Evolutionary conservation across 2,888 invertebrate genomes (phyloP).

Genomic region (Ligdia adustata): DNA sequence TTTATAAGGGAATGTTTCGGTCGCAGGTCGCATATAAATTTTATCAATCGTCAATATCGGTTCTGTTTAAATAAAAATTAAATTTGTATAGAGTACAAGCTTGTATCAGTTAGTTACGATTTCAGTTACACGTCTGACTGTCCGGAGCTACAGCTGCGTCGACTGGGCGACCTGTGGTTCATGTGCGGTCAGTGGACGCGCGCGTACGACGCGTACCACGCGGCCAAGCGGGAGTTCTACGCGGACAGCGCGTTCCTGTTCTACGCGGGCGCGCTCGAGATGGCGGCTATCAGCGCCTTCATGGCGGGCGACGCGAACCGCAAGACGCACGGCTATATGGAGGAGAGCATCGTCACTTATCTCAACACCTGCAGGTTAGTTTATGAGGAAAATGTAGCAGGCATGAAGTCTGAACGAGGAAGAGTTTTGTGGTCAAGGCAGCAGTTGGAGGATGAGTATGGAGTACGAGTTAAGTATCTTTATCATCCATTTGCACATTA

Average conservation of each 20-base stretch:
- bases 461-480: too few relatives aligned
- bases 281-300: conserved; percentile 96
- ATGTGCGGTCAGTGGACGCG: conserved; percentile 97
- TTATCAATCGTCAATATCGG: too few relatives aligned
- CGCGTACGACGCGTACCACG: conserved; percentile 97
- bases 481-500: too few relatives aligned
- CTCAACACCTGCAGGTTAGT: conserved; percentile 93
- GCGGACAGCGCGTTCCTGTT: conserved; percentile 99
- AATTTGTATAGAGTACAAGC: too few relatives aligned
- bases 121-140: conserved; percentile 91
- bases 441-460: too few relatives aligned
- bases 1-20: too few relatives aligned
- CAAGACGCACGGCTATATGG: conserved; percentile 95
- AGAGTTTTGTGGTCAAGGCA: too few relatives aligned
- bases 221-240: conserved; percentile 98
- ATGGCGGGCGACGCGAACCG: conserved; percentile 92
- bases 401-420: too few relatives aligned
- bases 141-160: conserved; percentile 95
- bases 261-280: conserved; percentile 97
- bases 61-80: too few relatives aligned
- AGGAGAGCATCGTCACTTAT: conserved; percentile 96
- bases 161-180: conserved; percentile 97
- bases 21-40: too few relatives aligned
- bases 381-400: too few relatives aligned
- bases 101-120: too few relatives aligned